Conservation (phyloP, 2,888 invertebrate genomes). For the Campoplex capitator region DNA sequence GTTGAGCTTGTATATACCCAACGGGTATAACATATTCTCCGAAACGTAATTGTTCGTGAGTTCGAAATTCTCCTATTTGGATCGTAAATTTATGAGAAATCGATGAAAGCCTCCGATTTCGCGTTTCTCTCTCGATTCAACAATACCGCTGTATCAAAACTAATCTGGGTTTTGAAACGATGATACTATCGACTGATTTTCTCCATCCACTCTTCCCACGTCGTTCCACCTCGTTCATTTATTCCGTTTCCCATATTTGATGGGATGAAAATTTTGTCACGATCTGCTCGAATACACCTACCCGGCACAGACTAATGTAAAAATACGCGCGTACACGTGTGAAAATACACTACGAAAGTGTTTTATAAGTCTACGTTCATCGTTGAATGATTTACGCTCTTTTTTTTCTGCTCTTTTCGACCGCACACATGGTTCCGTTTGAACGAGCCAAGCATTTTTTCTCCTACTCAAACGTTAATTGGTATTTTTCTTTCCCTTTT, state of each 20-base stretch:
- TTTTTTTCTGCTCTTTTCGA: not conserved
- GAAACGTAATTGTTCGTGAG: slow-evolving; percentile 49
- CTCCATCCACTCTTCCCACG: slow-evolving; percentile 27
- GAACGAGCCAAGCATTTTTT: not conserved
- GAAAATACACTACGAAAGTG: not conserved
- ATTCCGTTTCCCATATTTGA: slow-evolving; percentile 39
- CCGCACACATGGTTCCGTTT: slow-evolving; percentile 11
- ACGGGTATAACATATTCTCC: slow-evolving; percentile 18
- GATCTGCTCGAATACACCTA: not conserved
- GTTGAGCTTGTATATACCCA: slow-evolving; percentile 5
- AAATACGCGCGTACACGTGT: not conserved
- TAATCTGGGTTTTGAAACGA: slow-evolving; percentile 46
- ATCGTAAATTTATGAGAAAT: slow-evolving; percentile 54
- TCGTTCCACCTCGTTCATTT: slow-evolving; percentile 28
- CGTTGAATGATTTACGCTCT: not conserved
- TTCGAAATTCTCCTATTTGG: slow-evolving; percentile 35
- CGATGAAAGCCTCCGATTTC: slow-evolving; percentile 23
- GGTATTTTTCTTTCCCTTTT: not conserved
- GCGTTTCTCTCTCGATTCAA: not conserved
- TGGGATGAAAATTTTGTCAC: slow-evolving; percentile 44
- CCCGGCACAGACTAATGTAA: not conserved
- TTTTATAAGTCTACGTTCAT: not conserved
- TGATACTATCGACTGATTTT: slow-evolving; percentile 46
- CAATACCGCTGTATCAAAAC: slow-evolving; percentile 47
- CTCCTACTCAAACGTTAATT: not conserved